These are phyloP conservation scores for Arctocebus calabarensis DNA, from an alignment of 2,797 vertebrate genomes.

Conservation along the genomic window DNA sequence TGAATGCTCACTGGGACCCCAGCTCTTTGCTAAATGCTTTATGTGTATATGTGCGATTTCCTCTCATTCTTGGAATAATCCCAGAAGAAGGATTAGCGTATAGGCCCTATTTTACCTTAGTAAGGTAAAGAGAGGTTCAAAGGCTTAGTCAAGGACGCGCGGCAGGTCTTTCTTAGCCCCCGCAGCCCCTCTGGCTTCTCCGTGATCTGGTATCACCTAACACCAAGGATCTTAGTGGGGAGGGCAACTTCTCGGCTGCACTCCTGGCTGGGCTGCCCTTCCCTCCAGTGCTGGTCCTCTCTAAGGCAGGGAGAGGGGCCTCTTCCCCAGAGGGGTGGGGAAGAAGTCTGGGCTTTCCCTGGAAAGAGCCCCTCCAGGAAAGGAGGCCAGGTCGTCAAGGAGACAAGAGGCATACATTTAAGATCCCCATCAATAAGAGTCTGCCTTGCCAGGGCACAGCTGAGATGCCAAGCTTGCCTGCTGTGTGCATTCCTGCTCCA, in stretches of 20 bases:
- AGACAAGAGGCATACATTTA: conserved; percentile 60
- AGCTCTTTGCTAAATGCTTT: neutral
- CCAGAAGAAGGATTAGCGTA: neutral
- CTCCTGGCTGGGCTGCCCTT: too few species aligned
- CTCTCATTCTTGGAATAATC: neutral
- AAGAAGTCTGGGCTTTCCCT: conserved; percentile 45
- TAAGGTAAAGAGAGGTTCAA: neutral
- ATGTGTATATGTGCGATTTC: rapidly evolving
- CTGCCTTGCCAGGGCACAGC: conserved; percentile 38
- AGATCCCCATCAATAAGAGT: neutral
- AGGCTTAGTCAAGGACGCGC: neutral
- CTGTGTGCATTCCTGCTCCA: conserved; percentile 42
- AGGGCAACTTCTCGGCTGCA: neutral
- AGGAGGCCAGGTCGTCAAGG: conserved; percentile 66
- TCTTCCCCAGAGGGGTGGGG: neutral
- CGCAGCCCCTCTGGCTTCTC: neutral
- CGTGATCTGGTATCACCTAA: neutral
- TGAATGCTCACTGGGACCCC: neutral
- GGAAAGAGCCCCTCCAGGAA: conserved; percentile 38
- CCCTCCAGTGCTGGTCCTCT: neutral
- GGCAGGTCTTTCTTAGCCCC: neutral
- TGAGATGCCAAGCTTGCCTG: neutral
- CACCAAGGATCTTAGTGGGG: too few species aligned
- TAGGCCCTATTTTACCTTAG: neutral
- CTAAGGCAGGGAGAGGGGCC: neutral